These are phyloP conservation scores for Drosophila orosa DNA, from an alignment of 1,140 invertebrate species.

Conservation along the genomic window DNA sequence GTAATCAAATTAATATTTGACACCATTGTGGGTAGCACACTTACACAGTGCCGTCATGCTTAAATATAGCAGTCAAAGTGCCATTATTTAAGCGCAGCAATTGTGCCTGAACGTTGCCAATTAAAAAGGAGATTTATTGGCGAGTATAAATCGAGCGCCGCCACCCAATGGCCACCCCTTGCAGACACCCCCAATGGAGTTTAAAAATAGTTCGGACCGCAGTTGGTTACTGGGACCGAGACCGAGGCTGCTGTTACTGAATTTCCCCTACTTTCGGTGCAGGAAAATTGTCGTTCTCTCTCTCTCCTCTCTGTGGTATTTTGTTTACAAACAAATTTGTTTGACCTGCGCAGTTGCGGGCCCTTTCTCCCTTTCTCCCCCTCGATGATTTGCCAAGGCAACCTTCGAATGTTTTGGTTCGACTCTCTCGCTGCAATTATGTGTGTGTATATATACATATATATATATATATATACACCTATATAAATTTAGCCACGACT, in stretches of 20 bases:
- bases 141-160: conserved; percentile 20
- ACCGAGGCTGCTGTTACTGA: conserved; percentile 23
- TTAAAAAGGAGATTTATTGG: conserved; percentile 42
- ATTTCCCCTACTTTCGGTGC: conserved; percentile 53
- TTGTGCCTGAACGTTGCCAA: conserved; percentile 34
- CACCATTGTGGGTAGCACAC: conserved; percentile 1
- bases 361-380: conserved; percentile 8
- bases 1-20: conserved; percentile 24
- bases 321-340: conserved; percentile 79
- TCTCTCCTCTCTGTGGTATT: conserved; percentile 37
- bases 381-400: conserved; percentile 42
- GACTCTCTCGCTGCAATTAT: conserved; percentile 59
- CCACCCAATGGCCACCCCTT: conserved; percentile 9
- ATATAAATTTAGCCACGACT: conserved; percentile 45
- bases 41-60: neutral
- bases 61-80: conserved; percentile 30
- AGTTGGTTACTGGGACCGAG: conserved; percentile 47
- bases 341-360: conserved; percentile 70
- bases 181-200: conserved; percentile 19
- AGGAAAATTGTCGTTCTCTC: conserved; percentile 16
- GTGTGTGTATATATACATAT: conserved; percentile 13
- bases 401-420: conserved; percentile 53
- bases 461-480: neutral
- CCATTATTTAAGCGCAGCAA: conserved; percentile 18
- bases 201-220: conserved; percentile 45